Base-by-base conservation (phyloP, 2,888 invertebrate species). In the Drosophila koepferae region DNA sequence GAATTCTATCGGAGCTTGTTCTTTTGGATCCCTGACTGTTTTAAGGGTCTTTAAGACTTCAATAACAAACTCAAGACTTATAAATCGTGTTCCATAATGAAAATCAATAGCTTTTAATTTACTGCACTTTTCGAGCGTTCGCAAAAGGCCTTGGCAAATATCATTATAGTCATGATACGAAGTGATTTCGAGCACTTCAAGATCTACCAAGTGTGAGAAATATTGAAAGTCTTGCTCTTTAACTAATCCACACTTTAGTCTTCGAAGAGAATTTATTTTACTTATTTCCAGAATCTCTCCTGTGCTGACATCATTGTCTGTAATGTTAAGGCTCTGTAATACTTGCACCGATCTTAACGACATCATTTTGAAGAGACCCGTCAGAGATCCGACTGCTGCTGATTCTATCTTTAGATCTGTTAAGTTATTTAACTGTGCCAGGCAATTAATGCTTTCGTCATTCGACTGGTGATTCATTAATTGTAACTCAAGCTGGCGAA, bases 171-270 rank as follows among this genome's bases (percentile, higher is more conserved):
- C n/a, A 23, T 36, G 34, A 36, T 18, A 4, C 10, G 58, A 44
- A 0, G 18, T 36, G 10, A 63, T 28, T 38, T n/a, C 58, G 5
- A 63, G 20, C 0, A 44, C 36, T 44, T 63, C 36, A 14, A 63
- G 18, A 5, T 56, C 23, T 38, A 0, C 2, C 18, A 58, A n/a
- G 0, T 18, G 14, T 16, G n/a, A 12, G 2, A 58, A 38, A 12
- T 58, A 18, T 36, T 18, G 5, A 0, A 44, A 38, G 36, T 0
- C 14, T 18, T 62, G 10, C 9, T 56, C 12, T 12, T 44, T 8
- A 3, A 1, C 0, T 5, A 63, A 43, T 2, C 43, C 36, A 44
- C 44, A 56, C 36, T n/a, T 58, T 1, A 63, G 44, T 44, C 28
- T 38, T 14, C 28, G 28, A 16, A 63, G 58, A 2, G 43, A 58